Conservation (phyloP, 2,888 invertebrate species). For the Plagodis pulveraria region DNA sequence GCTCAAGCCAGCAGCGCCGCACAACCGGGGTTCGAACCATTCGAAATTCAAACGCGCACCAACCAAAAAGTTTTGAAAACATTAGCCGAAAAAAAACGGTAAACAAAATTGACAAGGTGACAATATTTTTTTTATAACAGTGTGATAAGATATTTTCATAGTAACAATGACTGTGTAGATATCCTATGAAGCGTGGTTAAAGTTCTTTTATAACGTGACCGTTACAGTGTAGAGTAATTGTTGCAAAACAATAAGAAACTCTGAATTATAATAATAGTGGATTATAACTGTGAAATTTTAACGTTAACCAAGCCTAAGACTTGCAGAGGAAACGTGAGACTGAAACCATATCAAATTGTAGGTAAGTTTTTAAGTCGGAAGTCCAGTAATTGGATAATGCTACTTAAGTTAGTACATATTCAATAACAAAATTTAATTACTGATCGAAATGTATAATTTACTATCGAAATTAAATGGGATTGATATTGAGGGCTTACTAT, state of each 20-base stretch:
- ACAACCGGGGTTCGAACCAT: constrained; percentile 50
- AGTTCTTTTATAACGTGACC: constrained; percentile 28
- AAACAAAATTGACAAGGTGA: constrained; percentile 8
- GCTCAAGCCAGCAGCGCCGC: constrained; percentile 70
- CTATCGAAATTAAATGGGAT: too few relatives aligned
- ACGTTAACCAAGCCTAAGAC: constrained; percentile 38
- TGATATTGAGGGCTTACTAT: too few relatives aligned
- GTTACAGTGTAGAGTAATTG: constrained; percentile 29
- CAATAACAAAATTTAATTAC: constrained; percentile 31
- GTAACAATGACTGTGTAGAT: constrained; percentile 14
- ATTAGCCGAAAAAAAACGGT: constrained; percentile 28
- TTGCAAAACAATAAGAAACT: constrained; percentile 25
- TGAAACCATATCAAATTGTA: constrained; percentile 62
- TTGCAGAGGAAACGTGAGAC: constrained; percentile 58
- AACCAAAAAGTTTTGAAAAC: constrained; percentile 15
- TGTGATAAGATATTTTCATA: background rate
- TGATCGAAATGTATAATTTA: background rate
- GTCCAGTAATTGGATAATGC: constrained; percentile 56
- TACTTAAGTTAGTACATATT: constrained; percentile 31
- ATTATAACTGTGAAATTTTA: constrained; percentile 44
- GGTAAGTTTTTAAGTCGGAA: constrained; percentile 53
- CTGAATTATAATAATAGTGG: constrained; percentile 31
- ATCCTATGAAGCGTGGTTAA: constrained; percentile 11
- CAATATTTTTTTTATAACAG: constrained; percentile 2
- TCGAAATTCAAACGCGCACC: constrained; percentile 32